phyloP scores from a whole-genome alignment of 2,888 invertebrate species.

The Zhuqinia jingwanae region DNA sequence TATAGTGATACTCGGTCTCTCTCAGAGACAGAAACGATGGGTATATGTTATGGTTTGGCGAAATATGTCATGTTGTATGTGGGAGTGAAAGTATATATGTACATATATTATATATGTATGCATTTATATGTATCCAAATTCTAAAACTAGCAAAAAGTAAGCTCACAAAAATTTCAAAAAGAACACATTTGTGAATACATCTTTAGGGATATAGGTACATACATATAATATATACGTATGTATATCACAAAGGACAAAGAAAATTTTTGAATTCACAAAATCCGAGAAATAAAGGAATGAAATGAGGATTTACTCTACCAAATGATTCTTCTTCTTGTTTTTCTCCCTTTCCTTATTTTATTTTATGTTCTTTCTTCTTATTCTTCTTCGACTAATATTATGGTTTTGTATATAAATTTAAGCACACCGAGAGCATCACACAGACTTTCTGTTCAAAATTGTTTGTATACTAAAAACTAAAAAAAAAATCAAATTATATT shows the following conservation, averaged over 20 bases:
- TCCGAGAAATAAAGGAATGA: conserved; percentile 54
- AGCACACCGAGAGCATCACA: not conserved
- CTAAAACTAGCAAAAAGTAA: not conserved
- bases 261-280: conserved; percentile 51
- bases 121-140: not conserved
- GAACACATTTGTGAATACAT: too few species aligned
- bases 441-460: conserved; percentile 2
- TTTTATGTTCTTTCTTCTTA: conserved; percentile 18
- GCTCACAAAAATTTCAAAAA: not conserved
- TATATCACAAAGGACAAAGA: conserved; percentile 30
- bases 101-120: not conserved
- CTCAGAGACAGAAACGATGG: conserved; percentile 25
- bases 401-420: not conserved
- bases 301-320: conserved; percentile 61
- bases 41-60: not conserved
- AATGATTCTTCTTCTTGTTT: conserved; percentile 55
- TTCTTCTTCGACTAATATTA: conserved; percentile 32
- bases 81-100: conserved; percentile 20
- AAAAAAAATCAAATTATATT: conserved; percentile 41
- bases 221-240: conserved; percentile 4
- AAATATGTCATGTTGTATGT: too few species aligned
- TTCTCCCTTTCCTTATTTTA: conserved; percentile 39
- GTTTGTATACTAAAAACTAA: conserved; percentile 31
- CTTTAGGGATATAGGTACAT: too few species aligned
- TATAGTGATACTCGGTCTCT: not conserved